A percentile compares a stretch with the other conserved stretches of the same genome.
Evolutionary conservation across 2,113 vertebrate genomes (phyloP).

Genomic region (Cyprinodon tularosa): DNA sequence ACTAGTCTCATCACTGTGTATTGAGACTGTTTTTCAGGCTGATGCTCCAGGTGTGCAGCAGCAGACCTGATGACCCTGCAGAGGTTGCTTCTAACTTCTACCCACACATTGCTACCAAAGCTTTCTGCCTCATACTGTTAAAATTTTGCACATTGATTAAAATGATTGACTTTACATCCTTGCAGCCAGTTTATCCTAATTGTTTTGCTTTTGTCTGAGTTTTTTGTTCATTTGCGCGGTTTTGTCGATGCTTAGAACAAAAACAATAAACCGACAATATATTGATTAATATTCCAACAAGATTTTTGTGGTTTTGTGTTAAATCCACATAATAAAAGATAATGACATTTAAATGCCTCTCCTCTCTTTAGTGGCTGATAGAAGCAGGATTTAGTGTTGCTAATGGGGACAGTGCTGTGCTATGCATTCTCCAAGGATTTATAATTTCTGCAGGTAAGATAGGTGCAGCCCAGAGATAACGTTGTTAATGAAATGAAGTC

Average conservation of each 20-base stretch:
- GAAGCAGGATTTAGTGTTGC: background rate
- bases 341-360: constrained; percentile 1
- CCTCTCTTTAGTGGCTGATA: background rate
- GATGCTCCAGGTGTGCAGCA: too few relatives aligned
- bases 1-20: too few relatives aligned
- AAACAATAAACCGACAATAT: background rate
- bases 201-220: too few relatives aligned
- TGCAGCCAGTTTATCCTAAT: background rate
- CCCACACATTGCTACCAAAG: too few relatives aligned
- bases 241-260: background rate
- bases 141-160: background rate
- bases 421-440: background rate
- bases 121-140: background rate
- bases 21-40: too few relatives aligned
- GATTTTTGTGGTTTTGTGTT: background rate
- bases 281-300: background rate
- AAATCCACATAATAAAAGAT: background rate
- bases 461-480: background rate
- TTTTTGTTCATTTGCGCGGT: too few relatives aligned
- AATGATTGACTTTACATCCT: background rate
- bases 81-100: too few relatives aligned
- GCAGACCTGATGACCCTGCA: too few relatives aligned
- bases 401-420: background rate
- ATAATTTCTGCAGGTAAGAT: background rate
- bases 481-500: background rate